phyloP scores from a whole-genome alignment of 2,888 invertebrate species.

The Synergus gifuensis region DNA sequence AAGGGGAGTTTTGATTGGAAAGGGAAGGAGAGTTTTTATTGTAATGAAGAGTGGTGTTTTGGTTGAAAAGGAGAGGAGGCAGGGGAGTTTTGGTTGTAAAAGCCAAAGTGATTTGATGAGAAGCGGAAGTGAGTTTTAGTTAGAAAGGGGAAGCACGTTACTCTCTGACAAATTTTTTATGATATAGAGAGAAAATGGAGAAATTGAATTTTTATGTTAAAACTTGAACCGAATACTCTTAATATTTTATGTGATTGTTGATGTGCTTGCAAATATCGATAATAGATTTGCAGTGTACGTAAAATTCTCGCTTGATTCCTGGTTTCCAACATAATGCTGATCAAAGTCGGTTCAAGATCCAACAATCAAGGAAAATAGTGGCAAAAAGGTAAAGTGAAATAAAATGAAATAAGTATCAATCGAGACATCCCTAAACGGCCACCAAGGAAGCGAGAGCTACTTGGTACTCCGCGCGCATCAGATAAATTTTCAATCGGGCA shows the following conservation, averaged over 20 bases:
- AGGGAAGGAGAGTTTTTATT: no score
- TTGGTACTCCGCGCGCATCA: constrained; percentile 70
- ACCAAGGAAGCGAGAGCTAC: constrained; percentile 22
- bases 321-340: background rate
- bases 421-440: constrained; percentile 35
- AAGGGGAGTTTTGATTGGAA: no score
- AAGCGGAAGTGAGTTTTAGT: no score
- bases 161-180: no score
- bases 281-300: background rate
- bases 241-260: background rate
- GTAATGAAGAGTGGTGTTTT: no score
- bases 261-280: background rate
- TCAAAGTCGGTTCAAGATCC: constrained; percentile 24
- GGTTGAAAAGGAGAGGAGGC: no score
- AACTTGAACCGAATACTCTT: no score
- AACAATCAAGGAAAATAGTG: constrained; percentile 22
- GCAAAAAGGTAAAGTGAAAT: constrained; percentile 46
- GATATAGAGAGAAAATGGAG: no score
- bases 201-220: no score
- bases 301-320: background rate
- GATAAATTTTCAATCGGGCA: constrained; percentile 75
- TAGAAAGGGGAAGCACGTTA: no score
- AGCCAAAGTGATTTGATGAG: no score
- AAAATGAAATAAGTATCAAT: constrained; percentile 43
- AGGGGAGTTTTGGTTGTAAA: no score